A percentile compares a stretch with the other conserved stretches of the same genome.
Conservation (phyloP, 2,888 invertebrate species). For the Pemphredon lugubris region DNA sequence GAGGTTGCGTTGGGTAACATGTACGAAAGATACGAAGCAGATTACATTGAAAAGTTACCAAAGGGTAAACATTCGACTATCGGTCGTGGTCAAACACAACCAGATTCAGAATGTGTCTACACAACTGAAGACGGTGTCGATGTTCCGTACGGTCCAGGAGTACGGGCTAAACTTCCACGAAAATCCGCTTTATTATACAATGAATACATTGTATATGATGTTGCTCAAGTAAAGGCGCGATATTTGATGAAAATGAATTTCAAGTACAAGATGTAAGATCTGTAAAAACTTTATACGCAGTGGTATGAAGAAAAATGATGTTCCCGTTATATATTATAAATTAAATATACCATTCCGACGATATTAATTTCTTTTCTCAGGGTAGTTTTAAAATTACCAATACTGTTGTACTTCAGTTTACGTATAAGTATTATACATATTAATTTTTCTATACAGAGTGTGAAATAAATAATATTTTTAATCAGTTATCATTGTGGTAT, state of each 20-base stretch:
- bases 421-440: conserved; percentile 3
- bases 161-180: conserved; percentile 77
- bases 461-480: conserved; percentile 20
- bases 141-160: conserved; percentile 89
- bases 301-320: too few relatives aligned
- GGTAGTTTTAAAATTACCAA: too few relatives aligned
- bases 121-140: conserved; percentile 86
- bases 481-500: too few relatives aligned
- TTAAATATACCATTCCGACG: too few relatives aligned
- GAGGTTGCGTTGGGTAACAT: conserved; percentile 97
- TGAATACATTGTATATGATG: conserved; percentile 97
- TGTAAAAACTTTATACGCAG: too few relatives aligned
- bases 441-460: conserved; percentile 16
- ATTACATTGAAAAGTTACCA: conserved; percentile 90
- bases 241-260: conserved; percentile 95
- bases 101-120: conserved; percentile 86
- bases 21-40: conserved; percentile 88
- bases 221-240: conserved; percentile 95
- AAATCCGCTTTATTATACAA: conserved; percentile 90
- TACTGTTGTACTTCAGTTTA: neutral
- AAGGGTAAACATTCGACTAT: conserved; percentile 93
- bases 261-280: conserved; percentile 86
- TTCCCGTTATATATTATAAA: too few relatives aligned
- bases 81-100: conserved; percentile 92
- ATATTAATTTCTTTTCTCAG: too few relatives aligned